These are phyloP conservation scores for Xenotilapia caudafasciata DNA, from an alignment of 2,113 vertebrate species.

Conservation along the genomic window DNA sequence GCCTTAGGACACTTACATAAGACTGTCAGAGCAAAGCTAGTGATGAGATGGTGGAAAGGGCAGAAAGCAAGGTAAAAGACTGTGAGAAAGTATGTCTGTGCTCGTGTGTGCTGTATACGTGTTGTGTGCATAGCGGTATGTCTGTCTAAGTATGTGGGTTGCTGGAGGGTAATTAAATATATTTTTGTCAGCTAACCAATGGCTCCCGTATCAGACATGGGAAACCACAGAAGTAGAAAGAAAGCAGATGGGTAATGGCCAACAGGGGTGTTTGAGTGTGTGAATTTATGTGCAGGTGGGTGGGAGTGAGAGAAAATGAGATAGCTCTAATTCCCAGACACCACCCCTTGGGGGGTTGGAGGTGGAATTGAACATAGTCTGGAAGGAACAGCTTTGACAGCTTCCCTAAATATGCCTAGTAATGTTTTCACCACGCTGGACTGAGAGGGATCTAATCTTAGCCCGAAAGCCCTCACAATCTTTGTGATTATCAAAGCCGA, in stretches of 20 bases:
- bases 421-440: conserved; percentile 49
- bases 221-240: conserved; percentile 49
- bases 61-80: conserved; percentile 32
- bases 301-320: conserved; percentile 34
- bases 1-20: conserved; percentile 47
- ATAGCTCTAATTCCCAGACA: conserved; percentile 61
- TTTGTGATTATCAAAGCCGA: neutral
- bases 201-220: conserved; percentile 46
- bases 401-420: conserved; percentile 53
- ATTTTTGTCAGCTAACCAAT: conserved; percentile 55
- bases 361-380: conserved; percentile 63
- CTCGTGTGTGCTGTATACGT: neutral
- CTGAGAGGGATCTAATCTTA: conserved; percentile 35
- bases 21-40: conserved; percentile 26
- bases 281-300: conserved; percentile 52
- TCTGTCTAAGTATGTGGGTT: conserved; percentile 28
- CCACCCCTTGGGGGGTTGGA: conserved; percentile 42
- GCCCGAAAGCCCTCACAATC: neutral
- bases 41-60: conserved; percentile 34
- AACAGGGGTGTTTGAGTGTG: conserved; percentile 50
- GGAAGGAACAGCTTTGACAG: conserved; percentile 60
- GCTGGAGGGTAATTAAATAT: conserved; percentile 59
- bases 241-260: conserved; percentile 60
- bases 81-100: neutral
- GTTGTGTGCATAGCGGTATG: neutral